Conservation (phyloP, 2,113 vertebrate species). For the Campylomormyrus numenius region DNA sequence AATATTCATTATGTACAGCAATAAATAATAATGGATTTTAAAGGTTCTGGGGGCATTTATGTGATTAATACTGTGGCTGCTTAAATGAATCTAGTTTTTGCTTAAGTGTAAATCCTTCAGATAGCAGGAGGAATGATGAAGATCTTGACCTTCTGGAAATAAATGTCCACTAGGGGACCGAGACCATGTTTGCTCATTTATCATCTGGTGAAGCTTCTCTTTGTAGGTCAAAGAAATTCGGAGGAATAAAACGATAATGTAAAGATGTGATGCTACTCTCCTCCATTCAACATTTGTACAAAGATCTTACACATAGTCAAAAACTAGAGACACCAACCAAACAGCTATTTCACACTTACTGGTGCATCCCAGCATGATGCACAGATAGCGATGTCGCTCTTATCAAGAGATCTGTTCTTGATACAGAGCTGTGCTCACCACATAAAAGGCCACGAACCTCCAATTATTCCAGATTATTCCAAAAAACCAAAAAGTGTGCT, state of each 20-base stretch:
- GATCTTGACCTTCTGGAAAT: background rate
- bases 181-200: background rate
- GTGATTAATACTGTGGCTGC: background rate
- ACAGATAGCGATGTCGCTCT: background rate
- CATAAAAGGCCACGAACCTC: background rate
- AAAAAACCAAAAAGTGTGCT: background rate
- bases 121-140: background rate
- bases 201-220: background rate
- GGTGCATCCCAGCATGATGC: background rate
- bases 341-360: background rate
- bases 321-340: background rate
- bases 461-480: background rate
- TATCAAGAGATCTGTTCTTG: background rate
- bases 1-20: background rate
- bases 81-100: background rate
- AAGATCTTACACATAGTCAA: background rate
- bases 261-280: background rate
- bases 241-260: background rate
- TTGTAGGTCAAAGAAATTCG: background rate
- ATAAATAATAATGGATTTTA: background rate
- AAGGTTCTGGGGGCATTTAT: background rate
- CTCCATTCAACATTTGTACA: background rate
- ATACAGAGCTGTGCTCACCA: background rate
- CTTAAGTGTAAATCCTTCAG: background rate
- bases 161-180: background rate